phyloP scores from a whole-genome alignment of 2,888 invertebrate species.

The Ochropleura leucogaster region DNA sequence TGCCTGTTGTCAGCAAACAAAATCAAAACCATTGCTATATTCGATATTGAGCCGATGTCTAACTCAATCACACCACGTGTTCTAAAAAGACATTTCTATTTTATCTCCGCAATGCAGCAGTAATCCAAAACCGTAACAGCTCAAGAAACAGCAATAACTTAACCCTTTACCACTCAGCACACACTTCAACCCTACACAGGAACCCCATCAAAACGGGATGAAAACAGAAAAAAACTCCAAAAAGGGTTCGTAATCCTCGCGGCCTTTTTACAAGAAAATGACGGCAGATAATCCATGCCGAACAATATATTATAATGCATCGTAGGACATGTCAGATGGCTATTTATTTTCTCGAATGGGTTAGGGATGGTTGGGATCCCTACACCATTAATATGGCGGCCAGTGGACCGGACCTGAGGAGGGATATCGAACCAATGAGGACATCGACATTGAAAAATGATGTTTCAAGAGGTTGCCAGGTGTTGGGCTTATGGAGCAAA shows the following conservation, averaged over 20 bases:
- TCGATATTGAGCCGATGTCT: background rate
- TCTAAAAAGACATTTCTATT: background rate
- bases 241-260: constrained; percentile 63
- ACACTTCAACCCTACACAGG: constrained; percentile 49
- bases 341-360: constrained; percentile 86
- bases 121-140: constrained; percentile 20
- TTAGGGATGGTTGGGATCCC: constrained; percentile 76
- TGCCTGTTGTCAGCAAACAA: background rate
- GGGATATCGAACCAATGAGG: constrained; percentile 77
- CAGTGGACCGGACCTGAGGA: constrained; percentile 81
- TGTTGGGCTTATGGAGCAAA: constrained; percentile 56
- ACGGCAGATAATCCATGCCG: constrained; percentile 77
- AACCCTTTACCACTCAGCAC: constrained; percentile 33
- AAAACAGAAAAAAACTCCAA: constrained; percentile 49
- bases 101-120: background rate
- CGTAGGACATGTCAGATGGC: constrained; percentile 84
- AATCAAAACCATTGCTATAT: background rate
- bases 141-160: constrained; percentile 37
- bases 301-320: constrained; percentile 88
- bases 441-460: constrained; percentile 86
- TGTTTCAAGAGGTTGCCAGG: constrained; percentile 76
- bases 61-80: background rate
- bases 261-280: constrained; percentile 75
- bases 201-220: constrained; percentile 57
- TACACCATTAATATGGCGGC: constrained; percentile 86